These are phyloP conservation scores for Drosophila funebris DNA, from an alignment of 1,140 invertebrate genomes.

Conservation along the genomic window DNA sequence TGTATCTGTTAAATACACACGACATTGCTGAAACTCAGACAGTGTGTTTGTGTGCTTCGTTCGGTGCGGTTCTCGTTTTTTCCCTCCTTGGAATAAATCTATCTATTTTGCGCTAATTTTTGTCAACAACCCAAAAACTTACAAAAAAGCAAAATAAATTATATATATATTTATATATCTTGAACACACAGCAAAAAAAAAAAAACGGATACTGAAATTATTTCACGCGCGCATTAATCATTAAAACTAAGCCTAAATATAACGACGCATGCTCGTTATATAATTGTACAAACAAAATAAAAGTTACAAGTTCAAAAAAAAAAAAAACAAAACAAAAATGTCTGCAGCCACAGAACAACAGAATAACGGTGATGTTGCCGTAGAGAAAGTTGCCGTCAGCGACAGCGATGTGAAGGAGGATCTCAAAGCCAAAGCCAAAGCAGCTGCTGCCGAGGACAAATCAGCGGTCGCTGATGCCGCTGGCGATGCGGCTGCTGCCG, in stretches of 20 bases:
- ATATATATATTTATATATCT: conserved; percentile 41
- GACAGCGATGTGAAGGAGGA: conserved; percentile 76
- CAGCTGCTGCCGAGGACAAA: conserved; percentile 69
- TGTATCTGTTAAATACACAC: conserved; percentile 70
- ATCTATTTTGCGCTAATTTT: conserved; percentile 73
- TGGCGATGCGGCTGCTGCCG: conserved; percentile 64
- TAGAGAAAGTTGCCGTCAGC: conserved; percentile 74
- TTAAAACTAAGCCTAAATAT: conserved; percentile 52
- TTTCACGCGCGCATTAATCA: conserved; percentile 38
- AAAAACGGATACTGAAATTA: conserved; percentile 38
- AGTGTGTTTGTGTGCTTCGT: conserved; percentile 81
- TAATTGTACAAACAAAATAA: conserved; percentile 56
- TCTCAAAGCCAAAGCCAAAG: conserved; percentile 76
- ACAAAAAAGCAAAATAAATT: conserved; percentile 19
- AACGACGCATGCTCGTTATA: conserved; percentile 53
- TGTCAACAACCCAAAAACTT: conserved; percentile 58
- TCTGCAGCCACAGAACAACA: conserved; percentile 83
- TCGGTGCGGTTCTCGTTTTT: conserved; percentile 73
- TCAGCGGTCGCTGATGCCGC: conserved; percentile 67
- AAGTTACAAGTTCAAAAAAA: conserved; percentile 43
- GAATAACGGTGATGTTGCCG: conserved; percentile 82
- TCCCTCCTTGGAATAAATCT: conserved; percentile 49
- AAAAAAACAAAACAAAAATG: conserved; percentile 59
- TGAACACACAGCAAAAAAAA: conserved; percentile 61
- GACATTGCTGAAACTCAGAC: conserved; percentile 53